Evolutionary conservation across 2,888 invertebrate species (phyloP).

Genomic region (Stramonita haemastoma): DNA sequence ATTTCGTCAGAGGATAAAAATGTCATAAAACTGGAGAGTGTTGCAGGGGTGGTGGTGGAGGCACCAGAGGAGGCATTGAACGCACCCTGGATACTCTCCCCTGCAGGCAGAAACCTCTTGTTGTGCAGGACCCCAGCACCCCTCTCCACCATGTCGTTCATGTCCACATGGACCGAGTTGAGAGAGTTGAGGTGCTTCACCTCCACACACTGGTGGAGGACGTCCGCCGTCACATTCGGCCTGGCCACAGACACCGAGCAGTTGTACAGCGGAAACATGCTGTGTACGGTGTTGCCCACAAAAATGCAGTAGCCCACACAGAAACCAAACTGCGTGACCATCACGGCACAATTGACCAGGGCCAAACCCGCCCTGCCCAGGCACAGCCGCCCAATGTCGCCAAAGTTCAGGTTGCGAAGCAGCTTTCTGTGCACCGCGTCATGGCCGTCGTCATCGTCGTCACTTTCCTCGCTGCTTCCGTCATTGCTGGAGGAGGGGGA

Average conservation of each 20-base stretch:
- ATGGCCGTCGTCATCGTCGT: slow-evolving; percentile 4
- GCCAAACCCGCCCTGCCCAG: slow-evolving; percentile 66
- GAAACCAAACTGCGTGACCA: slow-evolving; percentile 74
- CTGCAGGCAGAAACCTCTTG: neutral
- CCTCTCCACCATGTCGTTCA: neutral
- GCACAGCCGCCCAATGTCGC: slow-evolving; percentile 71
- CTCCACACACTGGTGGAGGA: slow-evolving; percentile 10
- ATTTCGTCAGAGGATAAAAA: neutral
- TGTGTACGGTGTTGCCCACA: slow-evolving; percentile 72
- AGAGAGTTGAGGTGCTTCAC: slow-evolving; percentile 32
- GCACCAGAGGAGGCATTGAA: neutral
- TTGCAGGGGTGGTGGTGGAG: neutral
- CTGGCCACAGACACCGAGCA: slow-evolving; percentile 49
- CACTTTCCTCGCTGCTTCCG: neutral
- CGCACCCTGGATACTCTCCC: neutral
- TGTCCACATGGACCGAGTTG: slow-evolving; percentile 18
- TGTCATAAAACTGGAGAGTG: neutral
- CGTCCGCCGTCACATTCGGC: neutral
- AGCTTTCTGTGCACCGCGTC: slow-evolving; percentile 51
- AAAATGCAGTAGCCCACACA: slow-evolving; percentile 74
- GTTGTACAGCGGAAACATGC: slow-evolving; percentile 64
- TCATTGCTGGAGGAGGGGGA: neutral
- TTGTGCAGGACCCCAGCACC: slow-evolving; percentile 1
- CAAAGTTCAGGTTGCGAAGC: slow-evolving; percentile 65
- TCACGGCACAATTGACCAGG: slow-evolving; percentile 69